These are phyloP conservation scores for Archips xylosteana DNA, from an alignment of 2,888 invertebrate species.

Conservation along the genomic window DNA sequence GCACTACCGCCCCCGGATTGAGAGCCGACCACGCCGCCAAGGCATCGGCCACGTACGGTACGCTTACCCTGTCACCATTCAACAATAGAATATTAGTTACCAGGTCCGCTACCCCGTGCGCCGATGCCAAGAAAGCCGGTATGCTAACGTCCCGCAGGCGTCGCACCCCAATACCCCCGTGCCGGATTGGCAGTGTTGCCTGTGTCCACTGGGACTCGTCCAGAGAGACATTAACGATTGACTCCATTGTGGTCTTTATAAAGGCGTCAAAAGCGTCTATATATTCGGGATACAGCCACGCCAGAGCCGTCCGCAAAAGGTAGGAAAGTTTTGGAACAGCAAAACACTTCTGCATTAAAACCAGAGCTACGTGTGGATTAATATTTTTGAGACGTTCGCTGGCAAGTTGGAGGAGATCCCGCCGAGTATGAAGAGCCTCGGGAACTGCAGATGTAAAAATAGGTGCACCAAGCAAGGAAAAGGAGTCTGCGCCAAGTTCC, in stretches of 20 bases:
- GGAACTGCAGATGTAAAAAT: background rate
- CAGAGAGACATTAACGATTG: background rate
- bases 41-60: background rate
- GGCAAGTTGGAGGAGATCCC: background rate
- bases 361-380: conserved; percentile 20
- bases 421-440: too few relatives aligned
- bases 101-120: background rate
- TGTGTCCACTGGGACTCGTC: conserved; percentile 5
- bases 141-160: background rate
- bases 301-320: conserved; percentile 18
- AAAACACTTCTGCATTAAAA: conserved; percentile 15
- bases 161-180: background rate
- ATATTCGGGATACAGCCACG: conserved; percentile 17
- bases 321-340: conserved; percentile 15
- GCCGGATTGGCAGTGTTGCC: background rate
- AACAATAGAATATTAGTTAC: background rate
- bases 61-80: background rate
- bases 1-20: background rate
- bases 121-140: too few relatives aligned
- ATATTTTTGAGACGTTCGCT: conserved; percentile 11
- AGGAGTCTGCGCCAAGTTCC: background rate
- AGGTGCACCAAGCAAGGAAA: background rate
- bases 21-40: background rate
- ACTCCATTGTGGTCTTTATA: conserved; percentile 1
- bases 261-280: background rate